Conservation (phyloP, 2,113 vertebrate genomes). For the Steatornis caripensis region DNA sequence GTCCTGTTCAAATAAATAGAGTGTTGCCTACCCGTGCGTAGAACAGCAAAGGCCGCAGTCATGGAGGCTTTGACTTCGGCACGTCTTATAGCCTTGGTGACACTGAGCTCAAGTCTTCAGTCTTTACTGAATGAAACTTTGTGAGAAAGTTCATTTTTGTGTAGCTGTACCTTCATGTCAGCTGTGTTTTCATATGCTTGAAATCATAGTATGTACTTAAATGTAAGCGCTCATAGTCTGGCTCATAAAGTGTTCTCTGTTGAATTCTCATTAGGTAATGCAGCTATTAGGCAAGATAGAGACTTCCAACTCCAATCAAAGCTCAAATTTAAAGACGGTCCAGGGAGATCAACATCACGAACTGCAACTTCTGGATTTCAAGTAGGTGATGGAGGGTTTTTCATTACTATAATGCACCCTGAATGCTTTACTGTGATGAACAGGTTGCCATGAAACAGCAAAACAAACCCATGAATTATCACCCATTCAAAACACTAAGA, state of each 20-base stretch:
- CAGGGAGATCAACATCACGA: constrained; percentile 71
- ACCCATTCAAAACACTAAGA: neutral
- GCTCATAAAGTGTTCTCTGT: constrained; percentile 10
- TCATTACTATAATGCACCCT: constrained; percentile 35
- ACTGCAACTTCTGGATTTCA: constrained; percentile 78
- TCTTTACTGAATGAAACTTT: neutral
- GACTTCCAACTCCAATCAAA: constrained; percentile 63
- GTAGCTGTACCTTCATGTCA: neutral
- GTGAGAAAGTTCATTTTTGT: neutral
- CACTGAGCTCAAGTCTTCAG: neutral
- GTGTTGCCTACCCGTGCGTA: fast-evolving
- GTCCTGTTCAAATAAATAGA: neutral
- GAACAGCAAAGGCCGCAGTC: neutral
- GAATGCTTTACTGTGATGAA: constrained; percentile 6
- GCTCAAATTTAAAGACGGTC: constrained; percentile 64
- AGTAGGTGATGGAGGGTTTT: constrained; percentile 71
- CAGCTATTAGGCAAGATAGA: constrained; percentile 76
- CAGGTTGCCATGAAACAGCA: neutral
- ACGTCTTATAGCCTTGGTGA: neutral
- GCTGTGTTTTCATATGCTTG: neutral
- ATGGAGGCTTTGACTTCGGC: neutral
- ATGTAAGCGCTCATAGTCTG: neutral
- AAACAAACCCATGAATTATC: constrained; percentile 7
- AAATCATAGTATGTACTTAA: neutral
- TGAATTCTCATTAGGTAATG: constrained; percentile 68